These are phyloP conservation scores for Drosophila punjabiensis DNA, from an alignment of 1,140 invertebrate genomes.

Conservation along the genomic window DNA sequence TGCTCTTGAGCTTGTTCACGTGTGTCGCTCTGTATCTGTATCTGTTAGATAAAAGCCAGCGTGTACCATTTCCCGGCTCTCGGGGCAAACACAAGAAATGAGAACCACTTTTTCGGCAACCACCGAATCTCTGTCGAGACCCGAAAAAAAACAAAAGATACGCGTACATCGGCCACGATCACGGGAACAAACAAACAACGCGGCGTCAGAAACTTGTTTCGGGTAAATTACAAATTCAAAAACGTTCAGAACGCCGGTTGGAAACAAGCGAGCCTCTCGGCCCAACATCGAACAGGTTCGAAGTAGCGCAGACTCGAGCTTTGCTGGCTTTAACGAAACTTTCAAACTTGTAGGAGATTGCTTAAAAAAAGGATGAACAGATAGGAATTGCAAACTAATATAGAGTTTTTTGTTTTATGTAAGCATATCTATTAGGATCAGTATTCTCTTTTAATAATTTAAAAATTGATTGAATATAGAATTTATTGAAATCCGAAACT, in stretches of 20 bases:
- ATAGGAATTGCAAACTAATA: no score
- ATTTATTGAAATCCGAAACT: background rate
- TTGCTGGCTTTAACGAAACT: slow-evolving; percentile 18
- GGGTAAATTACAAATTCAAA: slow-evolving; percentile 61
- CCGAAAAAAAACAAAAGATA: slow-evolving; percentile 34
- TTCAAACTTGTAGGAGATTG: background rate
- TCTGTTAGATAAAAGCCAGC: slow-evolving; percentile 63
- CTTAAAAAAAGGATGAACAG: no score
- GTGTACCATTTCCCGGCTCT: slow-evolving; percentile 52
- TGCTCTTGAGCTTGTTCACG: slow-evolving; percentile 42
- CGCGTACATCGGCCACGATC: slow-evolving; percentile 27
- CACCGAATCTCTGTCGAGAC: slow-evolving; percentile 32
- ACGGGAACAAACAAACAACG: slow-evolving; percentile 49
- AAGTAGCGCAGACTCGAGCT: slow-evolving; percentile 52
- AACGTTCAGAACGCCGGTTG: slow-evolving; percentile 63
- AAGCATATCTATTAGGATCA: no score
- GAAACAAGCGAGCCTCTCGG: slow-evolving; percentile 68
- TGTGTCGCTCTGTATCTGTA: slow-evolving; percentile 25
- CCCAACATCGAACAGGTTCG: slow-evolving; percentile 62
- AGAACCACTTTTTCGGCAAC: slow-evolving; percentile 55
- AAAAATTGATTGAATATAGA: background rate
- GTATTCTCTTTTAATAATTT: no score
- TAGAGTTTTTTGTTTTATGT: no score
- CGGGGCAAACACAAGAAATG: slow-evolving; percentile 35
- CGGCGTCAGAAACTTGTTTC: slow-evolving; percentile 63